Evolutionary conservation across 2,797 vertebrate species (phyloP).

Genomic region (Bucorvus abyssinicus): DNA sequence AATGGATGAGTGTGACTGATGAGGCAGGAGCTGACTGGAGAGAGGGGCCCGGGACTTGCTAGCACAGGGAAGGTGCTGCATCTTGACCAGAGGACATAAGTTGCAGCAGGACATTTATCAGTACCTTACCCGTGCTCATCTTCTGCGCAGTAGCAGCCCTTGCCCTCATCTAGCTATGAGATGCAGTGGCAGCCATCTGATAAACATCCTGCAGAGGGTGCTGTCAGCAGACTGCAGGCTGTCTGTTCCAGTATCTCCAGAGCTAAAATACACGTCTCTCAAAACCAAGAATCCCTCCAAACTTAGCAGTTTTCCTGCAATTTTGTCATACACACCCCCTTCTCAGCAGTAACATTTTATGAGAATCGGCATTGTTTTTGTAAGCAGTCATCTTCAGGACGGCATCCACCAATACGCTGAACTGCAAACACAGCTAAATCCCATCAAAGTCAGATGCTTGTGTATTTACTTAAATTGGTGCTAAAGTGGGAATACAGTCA

Average conservation of each 20-base stretch:
- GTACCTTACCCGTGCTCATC: fast-evolving
- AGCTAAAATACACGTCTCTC: neutral
- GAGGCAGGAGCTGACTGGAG: neutral
- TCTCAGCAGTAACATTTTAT: neutral
- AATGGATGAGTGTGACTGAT: neutral
- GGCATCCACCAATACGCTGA: neutral
- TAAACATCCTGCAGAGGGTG: neutral
- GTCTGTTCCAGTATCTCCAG: neutral
- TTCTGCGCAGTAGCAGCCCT: neutral
- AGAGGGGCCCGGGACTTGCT: neutral
- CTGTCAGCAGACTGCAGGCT: neutral
- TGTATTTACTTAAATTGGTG: neutral
- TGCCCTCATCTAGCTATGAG: neutral
- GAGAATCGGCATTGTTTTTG: neutral
- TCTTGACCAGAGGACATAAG: neutral
- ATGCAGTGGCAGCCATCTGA: neutral
- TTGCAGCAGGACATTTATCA: neutral
- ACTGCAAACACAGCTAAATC: neutral
- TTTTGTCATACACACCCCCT: neutral
- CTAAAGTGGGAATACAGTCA: neutral
- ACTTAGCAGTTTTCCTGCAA: neutral
- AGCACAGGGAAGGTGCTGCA: neutral
- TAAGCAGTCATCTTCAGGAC: neutral
- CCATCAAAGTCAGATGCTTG: neutral
- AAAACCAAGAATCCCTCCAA: fast-evolving